Evolutionary conservation across 2,113 vertebrate species (phyloP), one percentile per base, ranked within the genome.

Genomic region (Amblyornis subalaris): DNA sequence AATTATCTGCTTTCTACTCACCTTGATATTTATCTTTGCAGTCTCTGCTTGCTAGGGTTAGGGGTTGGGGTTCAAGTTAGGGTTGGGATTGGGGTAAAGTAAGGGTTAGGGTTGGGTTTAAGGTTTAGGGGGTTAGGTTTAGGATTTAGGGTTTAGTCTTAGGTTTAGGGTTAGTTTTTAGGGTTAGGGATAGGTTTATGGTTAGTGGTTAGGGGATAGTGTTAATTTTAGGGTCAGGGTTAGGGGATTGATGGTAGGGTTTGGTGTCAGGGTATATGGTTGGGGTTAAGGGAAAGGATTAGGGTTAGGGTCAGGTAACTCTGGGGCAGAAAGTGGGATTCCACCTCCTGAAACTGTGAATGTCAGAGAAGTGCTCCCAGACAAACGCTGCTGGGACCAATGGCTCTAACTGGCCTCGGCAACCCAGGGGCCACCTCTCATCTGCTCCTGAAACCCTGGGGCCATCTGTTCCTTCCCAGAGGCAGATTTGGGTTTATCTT

Each of bases 381-480:
- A 1, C 16, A 2, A 13, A n/a, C 31, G 29, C 9, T 23, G 2
- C 7, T 22, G 8, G 70, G 38, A 8, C 11, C 10, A 12, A 9
- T 12, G 5, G 44, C 20, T 19, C 26, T 31, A 20, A 6, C 72
- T 18, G 72, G 54, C 72, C 11, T 47, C 8, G n/a, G 26, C 1
- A 18, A 60, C n/a, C 28, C 28, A 17, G 6, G 44, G 53, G 55
- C n/a, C 2, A 1, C 55, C n/a, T 35, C 40, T 47, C 13, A 5
- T 4, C 24, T 9, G 24, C 26, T 1, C 54, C 42, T 23, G 31
- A 4, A 28, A 2, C 13, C 1, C 36, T 1, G 24, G 53, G 70
- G 40, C 53, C 29, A 4, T 1, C 7, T 15, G 24, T 9, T 45
- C n/a, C 55, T 75, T 38, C n/a, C n/a, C 4, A 14, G 24, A 9